phyloP scores from a whole-genome alignment of 2,888 invertebrate genomes.

The Cephus runcator region DNA sequence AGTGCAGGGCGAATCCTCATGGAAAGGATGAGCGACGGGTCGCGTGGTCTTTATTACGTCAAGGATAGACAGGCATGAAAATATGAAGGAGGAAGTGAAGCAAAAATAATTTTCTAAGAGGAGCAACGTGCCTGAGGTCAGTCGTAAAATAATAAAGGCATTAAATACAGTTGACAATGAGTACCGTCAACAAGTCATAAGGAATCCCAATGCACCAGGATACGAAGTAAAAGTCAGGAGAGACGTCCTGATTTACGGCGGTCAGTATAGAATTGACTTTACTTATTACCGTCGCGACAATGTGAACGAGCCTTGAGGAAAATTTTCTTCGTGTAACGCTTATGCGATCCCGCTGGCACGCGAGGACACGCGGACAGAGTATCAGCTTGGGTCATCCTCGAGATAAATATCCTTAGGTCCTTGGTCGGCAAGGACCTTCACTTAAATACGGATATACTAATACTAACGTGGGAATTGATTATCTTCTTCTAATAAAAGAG shows the following conservation, averaged over 20 bases:
- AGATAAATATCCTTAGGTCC: too few relatives aligned
- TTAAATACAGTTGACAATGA: constrained; percentile 48
- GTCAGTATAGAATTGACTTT: neutral
- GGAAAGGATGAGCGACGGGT: neutral
- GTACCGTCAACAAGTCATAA: constrained; percentile 56
- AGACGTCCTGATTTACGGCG: neutral
- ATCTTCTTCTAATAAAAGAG: too few relatives aligned
- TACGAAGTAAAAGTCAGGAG: too few relatives aligned
- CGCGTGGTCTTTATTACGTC: constrained; percentile 6
- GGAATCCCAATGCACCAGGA: constrained; percentile 40
- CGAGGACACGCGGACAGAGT: constrained; percentile 39
- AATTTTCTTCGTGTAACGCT: neutral
- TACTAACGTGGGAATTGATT: too few relatives aligned
- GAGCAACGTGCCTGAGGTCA: constrained; percentile 20
- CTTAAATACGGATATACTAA: too few relatives aligned
- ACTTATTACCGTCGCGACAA: neutral
- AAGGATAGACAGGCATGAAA: too few relatives aligned
- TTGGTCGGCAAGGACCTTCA: too few relatives aligned
- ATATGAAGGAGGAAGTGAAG: too few relatives aligned
- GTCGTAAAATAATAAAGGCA: constrained; percentile 57
- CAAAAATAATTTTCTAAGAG: too few relatives aligned
- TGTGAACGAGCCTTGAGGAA: neutral
- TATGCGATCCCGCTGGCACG: constrained; percentile 43
- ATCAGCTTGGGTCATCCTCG: too few relatives aligned
- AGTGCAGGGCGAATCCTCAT: neutral